phyloP scores from a whole-genome alignment of 37 sponge, comb jelly and placozoan species.

The Crambe crambe region DNA sequence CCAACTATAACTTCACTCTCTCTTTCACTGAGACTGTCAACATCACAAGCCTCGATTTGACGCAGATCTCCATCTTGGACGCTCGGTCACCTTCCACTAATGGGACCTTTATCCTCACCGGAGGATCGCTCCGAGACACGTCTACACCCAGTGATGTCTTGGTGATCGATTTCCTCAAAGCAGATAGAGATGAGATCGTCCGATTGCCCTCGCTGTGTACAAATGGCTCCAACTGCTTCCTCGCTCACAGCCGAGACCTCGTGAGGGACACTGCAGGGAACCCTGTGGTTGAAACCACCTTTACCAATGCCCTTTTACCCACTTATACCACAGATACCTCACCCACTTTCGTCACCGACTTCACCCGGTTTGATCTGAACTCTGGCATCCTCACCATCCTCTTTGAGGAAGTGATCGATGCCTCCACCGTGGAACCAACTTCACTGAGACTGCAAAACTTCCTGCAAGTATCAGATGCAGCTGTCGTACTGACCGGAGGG shows the following conservation, averaged over 20 bases:
- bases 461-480: constrained; percentile 4
- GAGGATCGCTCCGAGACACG: constrained; percentile 40
- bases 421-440: constrained; percentile 58
- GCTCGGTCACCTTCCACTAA: constrained; percentile 5
- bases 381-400: constrained; percentile 61
- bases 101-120: constrained; percentile 66
- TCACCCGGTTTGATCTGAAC: constrained; percentile 75
- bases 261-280: constrained; percentile 77
- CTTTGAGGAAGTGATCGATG: constrained; percentile 81
- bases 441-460: constrained; percentile 71
- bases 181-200: constrained; percentile 79
- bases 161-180: constrained; percentile 42
- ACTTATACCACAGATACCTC: constrained; percentile 62
- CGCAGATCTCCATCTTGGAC: constrained; percentile 49
- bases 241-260: constrained; percentile 35
- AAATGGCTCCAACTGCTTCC: constrained; percentile 45
- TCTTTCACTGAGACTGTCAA: constrained; percentile 89
- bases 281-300: constrained; percentile 39
- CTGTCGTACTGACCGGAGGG: constrained; percentile 71
- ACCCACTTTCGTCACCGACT: constrained; percentile 51
- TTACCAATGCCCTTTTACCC: constrained; percentile 8
- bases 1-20: constrained; percentile 59
- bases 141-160: constrained; percentile 46
- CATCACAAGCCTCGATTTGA: constrained; percentile 69
- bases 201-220: constrained; percentile 72